Evolutionary conservation across 92 coral and sea anemone genomes (phyloP).

Genomic region (Hydrozoanthus gracilis): DNA sequence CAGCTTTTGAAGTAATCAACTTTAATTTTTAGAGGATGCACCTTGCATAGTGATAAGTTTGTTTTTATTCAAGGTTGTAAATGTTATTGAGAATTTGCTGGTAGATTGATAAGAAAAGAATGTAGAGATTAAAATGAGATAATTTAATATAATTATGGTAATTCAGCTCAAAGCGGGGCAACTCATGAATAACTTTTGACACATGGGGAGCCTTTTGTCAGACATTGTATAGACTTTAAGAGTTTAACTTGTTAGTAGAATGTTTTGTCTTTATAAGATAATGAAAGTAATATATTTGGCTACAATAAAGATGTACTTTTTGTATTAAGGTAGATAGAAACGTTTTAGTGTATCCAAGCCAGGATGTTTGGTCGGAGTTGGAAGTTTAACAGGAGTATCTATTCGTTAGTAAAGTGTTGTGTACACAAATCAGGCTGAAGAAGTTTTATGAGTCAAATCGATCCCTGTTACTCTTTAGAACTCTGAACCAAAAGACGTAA

Average conservation of each 20-base stretch:
- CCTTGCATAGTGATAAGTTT: conserved; percentile 17
- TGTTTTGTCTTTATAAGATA: conserved; percentile 77
- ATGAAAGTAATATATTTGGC: conserved; percentile 39
- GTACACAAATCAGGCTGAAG: too few species aligned
- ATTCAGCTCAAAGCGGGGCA: conserved; percentile 73
- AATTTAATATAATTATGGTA: conserved; percentile 46
- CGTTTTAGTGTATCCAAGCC: neutral
- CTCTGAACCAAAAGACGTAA: neutral
- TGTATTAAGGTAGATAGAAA: conserved; percentile 16
- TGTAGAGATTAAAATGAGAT: conserved; percentile 42
- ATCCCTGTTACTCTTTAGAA: neutral
- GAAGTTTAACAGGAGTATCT: neutral
- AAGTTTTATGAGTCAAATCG: neutral
- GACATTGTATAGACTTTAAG: conserved; percentile 52
- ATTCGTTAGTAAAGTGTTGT: too few species aligned
- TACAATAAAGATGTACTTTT: conserved; percentile 34
- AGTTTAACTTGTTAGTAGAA: conserved; percentile 59
- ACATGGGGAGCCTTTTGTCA: conserved; percentile 66
- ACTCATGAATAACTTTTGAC: conserved; percentile 59
- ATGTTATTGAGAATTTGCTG: conserved; percentile 6
- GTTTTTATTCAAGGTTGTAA: neutral
- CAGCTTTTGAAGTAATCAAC: neutral
- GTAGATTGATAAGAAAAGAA: conserved; percentile 27
- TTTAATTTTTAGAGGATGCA: neutral
- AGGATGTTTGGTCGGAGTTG: neutral